phyloP scores from a whole-genome alignment of 2,888 invertebrate genomes.

The Carcina quercana region DNA sequence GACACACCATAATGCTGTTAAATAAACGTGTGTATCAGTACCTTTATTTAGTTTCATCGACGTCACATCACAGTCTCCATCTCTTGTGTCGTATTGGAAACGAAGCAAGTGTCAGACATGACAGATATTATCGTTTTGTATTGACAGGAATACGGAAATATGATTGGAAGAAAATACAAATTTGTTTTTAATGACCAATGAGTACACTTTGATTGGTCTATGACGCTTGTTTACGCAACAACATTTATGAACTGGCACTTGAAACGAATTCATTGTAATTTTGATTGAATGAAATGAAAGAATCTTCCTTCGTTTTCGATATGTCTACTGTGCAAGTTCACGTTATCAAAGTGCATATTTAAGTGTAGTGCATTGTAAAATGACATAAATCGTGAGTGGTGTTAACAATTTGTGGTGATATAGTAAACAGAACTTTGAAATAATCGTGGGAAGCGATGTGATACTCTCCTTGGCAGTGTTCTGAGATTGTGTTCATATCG shows the following conservation, averaged over 20 bases:
- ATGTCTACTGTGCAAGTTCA: slow-evolving; percentile 55
- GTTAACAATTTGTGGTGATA: slow-evolving; percentile 43
- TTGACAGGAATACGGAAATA: not conserved
- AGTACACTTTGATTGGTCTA: not conserved
- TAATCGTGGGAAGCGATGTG: slow-evolving; percentile 62
- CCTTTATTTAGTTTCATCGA: no score
- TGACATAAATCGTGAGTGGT: slow-evolving; percentile 63
- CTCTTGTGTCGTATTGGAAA: no score
- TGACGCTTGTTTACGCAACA: slow-evolving; percentile 6
- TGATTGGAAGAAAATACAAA: slow-evolving; percentile 1
- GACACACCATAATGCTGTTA: no score
- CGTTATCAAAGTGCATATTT: slow-evolving; percentile 60
- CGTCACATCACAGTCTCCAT: no score
- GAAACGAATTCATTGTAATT: slow-evolving; percentile 11
- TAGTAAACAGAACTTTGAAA: slow-evolving; percentile 34
- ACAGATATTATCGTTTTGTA: not conserved
- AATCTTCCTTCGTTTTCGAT: slow-evolving; percentile 20
- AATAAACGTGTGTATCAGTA: no score
- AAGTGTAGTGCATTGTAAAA: slow-evolving; percentile 62
- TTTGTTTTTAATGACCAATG: not conserved
- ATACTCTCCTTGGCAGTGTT: slow-evolving; percentile 74
- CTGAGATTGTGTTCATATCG: slow-evolving; percentile 73
- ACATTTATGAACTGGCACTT: slow-evolving; percentile 1
- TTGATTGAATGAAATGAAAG: slow-evolving; percentile 12
- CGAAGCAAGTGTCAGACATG: no score